Percentiles rank a stretch among this genome's conserved stretches.
Evolutionary conservation across 2,797 vertebrate genomes (phyloP).

Genomic region (Liparis tanakae): DNA sequence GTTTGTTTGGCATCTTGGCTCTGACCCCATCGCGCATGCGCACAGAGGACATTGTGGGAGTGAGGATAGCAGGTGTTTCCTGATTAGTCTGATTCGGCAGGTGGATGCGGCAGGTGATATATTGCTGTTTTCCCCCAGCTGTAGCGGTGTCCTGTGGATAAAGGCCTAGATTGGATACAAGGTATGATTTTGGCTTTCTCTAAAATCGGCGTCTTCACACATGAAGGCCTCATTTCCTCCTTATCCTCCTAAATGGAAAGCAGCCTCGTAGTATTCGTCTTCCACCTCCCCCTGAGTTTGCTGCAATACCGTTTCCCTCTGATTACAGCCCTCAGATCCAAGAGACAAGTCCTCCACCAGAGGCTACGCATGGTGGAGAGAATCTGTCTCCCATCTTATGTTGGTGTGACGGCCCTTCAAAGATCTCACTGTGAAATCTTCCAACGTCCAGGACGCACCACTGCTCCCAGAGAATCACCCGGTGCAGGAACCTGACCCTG

Average conservation of each 20-base stretch:
- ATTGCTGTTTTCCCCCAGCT: background rate
- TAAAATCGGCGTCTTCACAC: conserved; percentile 8
- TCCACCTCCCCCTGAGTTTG: background rate
- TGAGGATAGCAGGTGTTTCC: background rate
- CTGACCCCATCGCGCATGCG: background rate
- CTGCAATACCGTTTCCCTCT: conserved; percentile 33
- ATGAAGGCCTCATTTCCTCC: conserved; percentile 20
- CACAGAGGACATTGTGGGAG: background rate
- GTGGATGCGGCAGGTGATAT: background rate
- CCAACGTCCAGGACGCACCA: conserved; percentile 6
- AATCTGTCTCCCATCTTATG: background rate
- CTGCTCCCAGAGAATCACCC: background rate
- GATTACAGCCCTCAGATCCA: conserved; percentile 7
- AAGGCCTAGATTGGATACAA: background rate
- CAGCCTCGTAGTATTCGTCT: rapidly evolving
- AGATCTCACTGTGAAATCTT: background rate
- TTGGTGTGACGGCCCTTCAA: background rate
- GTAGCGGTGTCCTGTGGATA: background rate
- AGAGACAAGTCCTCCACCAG: conserved; percentile 27
- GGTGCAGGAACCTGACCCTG: conserved; percentile 53
- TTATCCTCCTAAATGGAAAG: background rate
- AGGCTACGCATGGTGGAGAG: background rate
- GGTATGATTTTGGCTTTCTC: background rate
- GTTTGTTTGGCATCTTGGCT: background rate
- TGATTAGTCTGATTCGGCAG: background rate